Evolutionary conservation across 2,797 vertebrate genomes (phyloP).

Genomic region (Adrianichthys oophorus): DNA sequence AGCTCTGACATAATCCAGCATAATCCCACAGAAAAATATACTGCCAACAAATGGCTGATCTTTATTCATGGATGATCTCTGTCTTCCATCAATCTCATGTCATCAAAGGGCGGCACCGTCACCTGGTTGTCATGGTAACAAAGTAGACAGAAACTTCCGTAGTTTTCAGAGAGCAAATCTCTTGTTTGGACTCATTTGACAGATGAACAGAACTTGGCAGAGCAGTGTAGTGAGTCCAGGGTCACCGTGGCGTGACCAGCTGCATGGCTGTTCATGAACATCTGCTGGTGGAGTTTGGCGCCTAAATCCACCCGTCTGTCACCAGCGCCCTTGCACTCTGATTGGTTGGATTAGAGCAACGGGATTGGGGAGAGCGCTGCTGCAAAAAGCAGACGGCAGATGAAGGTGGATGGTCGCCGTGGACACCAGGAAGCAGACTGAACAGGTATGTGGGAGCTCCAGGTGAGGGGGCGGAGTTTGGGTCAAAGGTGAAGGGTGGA

Average conservation of each 20-base stretch:
- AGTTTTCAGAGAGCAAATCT: no score
- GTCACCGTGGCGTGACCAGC: not conserved
- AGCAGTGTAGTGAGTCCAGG: no score
- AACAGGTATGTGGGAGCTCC: no score
- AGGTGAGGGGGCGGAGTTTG: not conserved
- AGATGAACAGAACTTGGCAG: no score
- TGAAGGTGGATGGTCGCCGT: conserved; percentile 6
- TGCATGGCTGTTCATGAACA: conserved; percentile 16
- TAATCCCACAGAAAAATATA: conserved; percentile 24
- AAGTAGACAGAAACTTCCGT: no score
- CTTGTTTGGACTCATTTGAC: no score
- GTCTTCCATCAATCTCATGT: no score
- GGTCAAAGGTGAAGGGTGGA: not conserved
- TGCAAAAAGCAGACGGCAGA: conserved; percentile 8
- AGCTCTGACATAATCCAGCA: not conserved
- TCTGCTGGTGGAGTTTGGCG: no score
- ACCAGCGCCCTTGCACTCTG: conserved; percentile 23
- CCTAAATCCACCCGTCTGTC: conserved; percentile 4
- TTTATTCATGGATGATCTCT: no score
- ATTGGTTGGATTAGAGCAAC: conserved; percentile 49
- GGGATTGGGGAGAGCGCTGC: conserved; percentile 16
- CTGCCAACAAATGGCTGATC: conserved; percentile 5
- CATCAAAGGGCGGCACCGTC: no score
- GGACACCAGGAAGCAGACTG: not conserved
- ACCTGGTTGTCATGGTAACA: no score